Conservation (phyloP, 2,113 vertebrate genomes). For the Mystacornis crossleyi region DNA sequence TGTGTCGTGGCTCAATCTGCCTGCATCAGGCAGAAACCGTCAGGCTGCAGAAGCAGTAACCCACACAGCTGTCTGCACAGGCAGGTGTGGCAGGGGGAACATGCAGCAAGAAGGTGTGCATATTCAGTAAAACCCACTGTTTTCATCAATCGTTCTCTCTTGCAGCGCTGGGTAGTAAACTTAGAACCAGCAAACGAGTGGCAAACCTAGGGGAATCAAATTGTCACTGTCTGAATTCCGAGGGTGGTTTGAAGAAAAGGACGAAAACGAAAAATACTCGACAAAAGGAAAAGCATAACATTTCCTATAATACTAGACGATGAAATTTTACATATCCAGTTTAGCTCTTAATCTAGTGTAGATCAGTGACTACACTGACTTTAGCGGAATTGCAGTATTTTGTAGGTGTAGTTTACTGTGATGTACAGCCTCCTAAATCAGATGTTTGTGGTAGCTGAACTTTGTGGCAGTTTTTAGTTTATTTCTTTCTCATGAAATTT, state of each 20-base stretch:
- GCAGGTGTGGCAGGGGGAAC: background rate
- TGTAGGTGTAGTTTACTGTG: background rate
- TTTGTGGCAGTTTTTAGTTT: background rate
- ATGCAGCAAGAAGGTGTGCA: background rate
- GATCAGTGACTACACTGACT: background rate
- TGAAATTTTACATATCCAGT: background rate
- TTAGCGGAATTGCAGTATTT: background rate
- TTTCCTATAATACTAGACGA: background rate
- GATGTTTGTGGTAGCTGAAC: background rate
- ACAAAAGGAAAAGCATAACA: background rate
- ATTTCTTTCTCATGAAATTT: background rate
- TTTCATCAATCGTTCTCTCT: background rate
- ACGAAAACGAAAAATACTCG: background rate
- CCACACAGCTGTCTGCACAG: background rate
- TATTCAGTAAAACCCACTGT: fast-evolving
- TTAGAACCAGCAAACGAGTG: background rate
- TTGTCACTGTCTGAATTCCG: background rate
- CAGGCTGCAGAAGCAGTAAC: background rate
- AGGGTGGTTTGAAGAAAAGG: background rate
- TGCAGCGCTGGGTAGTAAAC: background rate
- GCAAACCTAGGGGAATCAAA: background rate
- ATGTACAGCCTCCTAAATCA: background rate
- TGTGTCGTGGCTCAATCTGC: fast-evolving
- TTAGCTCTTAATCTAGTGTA: background rate
- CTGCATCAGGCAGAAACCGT: background rate